Conservation (phyloP, 2,797 vertebrate genomes). For the Stomatorhinus walkeri region DNA sequence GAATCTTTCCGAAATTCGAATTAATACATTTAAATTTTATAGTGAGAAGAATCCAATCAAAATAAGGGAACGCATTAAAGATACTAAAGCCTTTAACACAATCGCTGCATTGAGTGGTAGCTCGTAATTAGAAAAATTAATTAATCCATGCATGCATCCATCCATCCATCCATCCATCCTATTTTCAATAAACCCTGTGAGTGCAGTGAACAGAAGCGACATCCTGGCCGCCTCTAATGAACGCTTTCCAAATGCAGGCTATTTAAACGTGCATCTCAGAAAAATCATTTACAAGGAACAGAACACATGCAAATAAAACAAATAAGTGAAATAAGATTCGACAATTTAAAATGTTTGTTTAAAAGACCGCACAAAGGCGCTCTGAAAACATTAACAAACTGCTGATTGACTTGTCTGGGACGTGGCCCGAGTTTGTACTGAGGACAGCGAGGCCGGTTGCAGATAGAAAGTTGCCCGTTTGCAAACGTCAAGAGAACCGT, state of each 20-base stretch:
- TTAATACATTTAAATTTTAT: background rate
- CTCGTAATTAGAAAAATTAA: background rate
- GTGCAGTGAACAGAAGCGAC: background rate
- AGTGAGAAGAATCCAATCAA: background rate
- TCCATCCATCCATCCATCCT: background rate
- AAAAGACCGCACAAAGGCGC: constrained; percentile 35
- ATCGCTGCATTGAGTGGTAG: background rate
- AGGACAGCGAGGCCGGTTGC: constrained; percentile 8
- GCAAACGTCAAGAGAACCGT: background rate
- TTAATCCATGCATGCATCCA: background rate
- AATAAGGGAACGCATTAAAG: background rate
- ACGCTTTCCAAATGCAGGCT: background rate
- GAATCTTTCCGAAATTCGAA: background rate
- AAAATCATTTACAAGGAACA: background rate
- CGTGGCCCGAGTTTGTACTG: constrained; percentile 43
- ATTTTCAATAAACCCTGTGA: background rate
- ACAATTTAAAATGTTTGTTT: constrained; percentile 13
- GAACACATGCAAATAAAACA: background rate
- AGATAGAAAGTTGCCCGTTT: background rate
- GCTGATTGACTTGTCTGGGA: constrained; percentile 46
- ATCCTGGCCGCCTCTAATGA: background rate
- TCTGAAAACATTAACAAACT: constrained; percentile 47
- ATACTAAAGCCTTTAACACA: background rate
- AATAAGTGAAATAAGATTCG: background rate
- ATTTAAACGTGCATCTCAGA: background rate